A percentile compares a stretch with the other conserved stretches of the same genome.
Evolutionary conservation across 2,888 invertebrate genomes (phyloP).

Genomic region (Microplitis manilae): DNA sequence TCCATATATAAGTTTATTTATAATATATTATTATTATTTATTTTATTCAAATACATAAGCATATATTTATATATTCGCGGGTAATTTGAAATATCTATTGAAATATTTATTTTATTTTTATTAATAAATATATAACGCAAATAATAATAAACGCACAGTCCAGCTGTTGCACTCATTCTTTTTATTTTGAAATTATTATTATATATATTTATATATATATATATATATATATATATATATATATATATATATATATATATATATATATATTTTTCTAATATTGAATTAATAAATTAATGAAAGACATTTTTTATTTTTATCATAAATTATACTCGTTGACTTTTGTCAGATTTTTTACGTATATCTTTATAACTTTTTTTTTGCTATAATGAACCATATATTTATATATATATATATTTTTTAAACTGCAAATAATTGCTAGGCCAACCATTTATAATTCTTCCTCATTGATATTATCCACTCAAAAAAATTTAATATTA

Average conservation of each 20-base stretch:
- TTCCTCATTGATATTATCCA: background rate
- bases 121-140: conserved; percentile 20
- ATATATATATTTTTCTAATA: conserved; percentile 43
- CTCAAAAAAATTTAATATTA: background rate
- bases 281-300: conserved; percentile 60
- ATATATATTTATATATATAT: conserved; percentile 11
- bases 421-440: background rate
- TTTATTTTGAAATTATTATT: conserved; percentile 42
- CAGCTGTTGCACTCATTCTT: conserved; percentile 60
- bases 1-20: conserved; percentile 41
- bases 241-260: conserved; percentile 16
- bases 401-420: background rate
- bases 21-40: background rate
- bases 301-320: conserved; percentile 61
- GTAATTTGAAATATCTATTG: background rate
- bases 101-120: conserved; percentile 18
- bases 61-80: conserved; percentile 40
- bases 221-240: conserved; percentile 10
- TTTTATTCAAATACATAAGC: conserved; percentile 46
- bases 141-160: conserved; percentile 29
- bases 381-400: background rate
- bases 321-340: conserved; percentile 43
- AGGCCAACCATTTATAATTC: background rate
- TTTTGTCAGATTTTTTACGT: conserved; percentile 32
- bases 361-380: conserved; percentile 13